A percentile compares a stretch with the other conserved stretches of the same genome.
Conservation (phyloP, 2,888 invertebrate genomes). For the Diaprepes abbreviatus region DNA sequence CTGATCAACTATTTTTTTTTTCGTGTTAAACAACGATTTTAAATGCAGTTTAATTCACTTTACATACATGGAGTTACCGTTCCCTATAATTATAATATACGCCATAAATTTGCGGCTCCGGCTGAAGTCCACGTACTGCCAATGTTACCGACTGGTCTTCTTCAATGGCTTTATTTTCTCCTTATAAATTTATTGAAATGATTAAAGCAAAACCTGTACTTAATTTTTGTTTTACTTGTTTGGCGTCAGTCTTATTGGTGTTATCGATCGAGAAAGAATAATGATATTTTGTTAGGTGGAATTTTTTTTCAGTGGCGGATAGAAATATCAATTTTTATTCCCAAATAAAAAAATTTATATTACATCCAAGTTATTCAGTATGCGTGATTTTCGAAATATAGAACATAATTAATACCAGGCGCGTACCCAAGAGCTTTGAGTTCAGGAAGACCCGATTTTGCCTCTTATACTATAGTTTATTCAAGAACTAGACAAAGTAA, state of each 20-base stretch:
- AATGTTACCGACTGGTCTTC: conserved; percentile 60
- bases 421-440: too few relatives aligned
- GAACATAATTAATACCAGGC: too few relatives aligned
- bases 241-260: conserved; percentile 5
- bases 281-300: not conserved
- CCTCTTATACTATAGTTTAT: too few relatives aligned
- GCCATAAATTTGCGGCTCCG: conserved; percentile 61
- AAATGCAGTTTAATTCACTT: conserved; percentile 44
- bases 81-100: conserved; percentile 62
- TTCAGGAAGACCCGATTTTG: too few relatives aligned
- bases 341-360: too few relatives aligned
- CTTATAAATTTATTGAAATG: conserved; percentile 62
- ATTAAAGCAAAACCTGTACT: conserved; percentile 60
- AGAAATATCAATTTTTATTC: too few relatives aligned
- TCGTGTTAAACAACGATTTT: conserved; percentile 28
- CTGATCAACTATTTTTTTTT: conserved; percentile 20
- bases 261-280: not conserved
- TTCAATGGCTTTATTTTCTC: conserved; percentile 66
- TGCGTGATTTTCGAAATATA: too few relatives aligned
- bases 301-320: not conserved
- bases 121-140: conserved; percentile 57
- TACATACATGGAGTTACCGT: conserved; percentile 47
- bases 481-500: too few relatives aligned
- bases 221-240: conserved; percentile 50
- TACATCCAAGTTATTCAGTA: too few relatives aligned